Percentiles rank a stretch among this genome's conserved stretches.
Evolutionary conservation across 2,888 invertebrate genomes (phyloP).

Genomic region (Empis stercorea): DNA sequence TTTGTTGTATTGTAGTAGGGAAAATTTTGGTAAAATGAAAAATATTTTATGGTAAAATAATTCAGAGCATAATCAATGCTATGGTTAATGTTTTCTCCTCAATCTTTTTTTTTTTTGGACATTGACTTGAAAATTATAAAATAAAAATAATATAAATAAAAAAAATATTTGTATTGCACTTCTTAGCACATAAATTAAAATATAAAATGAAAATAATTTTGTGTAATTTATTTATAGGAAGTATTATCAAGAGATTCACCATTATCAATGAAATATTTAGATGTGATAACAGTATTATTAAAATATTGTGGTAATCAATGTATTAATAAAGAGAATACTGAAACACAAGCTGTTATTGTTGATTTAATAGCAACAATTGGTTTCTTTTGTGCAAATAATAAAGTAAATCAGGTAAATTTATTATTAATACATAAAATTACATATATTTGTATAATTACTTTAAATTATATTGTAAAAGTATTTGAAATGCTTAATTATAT

Average conservation of each 20-base stretch:
- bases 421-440: background rate
- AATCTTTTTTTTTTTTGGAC: no score
- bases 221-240: constrained; percentile 22
- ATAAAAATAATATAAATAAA: no score
- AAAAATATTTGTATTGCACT: no score
- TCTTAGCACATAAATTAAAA: background rate
- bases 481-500: no score
- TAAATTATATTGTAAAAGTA: no score
- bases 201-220: background rate
- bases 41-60: no score
- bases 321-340: constrained; percentile 24
- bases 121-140: no score
- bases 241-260: constrained; percentile 28
- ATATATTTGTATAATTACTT: no score
- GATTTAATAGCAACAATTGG: constrained; percentile 35
- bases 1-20: no score
- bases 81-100: no score
- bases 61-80: no score
- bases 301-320: constrained; percentile 27
- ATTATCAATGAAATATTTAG: constrained; percentile 30
- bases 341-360: constrained; percentile 33
- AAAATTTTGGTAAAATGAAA: no score
- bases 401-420: constrained; percentile 29
- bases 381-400: constrained; percentile 34
- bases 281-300: constrained; percentile 32